phyloP scores from a whole-genome alignment of 2,113 vertebrate species.

The Steatornis caripensis region DNA sequence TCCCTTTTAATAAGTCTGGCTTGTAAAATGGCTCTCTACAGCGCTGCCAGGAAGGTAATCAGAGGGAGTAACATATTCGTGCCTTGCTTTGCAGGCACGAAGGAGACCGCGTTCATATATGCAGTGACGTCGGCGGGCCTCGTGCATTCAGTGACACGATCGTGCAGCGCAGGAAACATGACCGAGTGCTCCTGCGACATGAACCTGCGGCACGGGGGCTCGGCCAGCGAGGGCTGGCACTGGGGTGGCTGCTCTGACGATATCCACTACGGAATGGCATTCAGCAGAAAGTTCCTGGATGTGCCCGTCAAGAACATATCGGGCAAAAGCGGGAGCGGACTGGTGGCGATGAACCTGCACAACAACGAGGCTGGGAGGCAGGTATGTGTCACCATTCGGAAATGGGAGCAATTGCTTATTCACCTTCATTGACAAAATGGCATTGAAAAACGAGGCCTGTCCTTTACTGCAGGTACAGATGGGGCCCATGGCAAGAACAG shows the following conservation, averaged over 20 bases:
- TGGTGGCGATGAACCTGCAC: slow-evolving; percentile 84
- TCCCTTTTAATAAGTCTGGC: not conserved
- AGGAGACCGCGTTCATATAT: slow-evolving; percentile 90
- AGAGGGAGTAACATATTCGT: not conserved
- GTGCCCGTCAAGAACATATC: slow-evolving; percentile 67
- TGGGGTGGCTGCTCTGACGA: slow-evolving; percentile 97
- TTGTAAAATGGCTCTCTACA: not conserved
- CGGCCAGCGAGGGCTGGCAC: slow-evolving; percentile 84
- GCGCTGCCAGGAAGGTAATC: not conserved
- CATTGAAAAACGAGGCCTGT: not conserved
- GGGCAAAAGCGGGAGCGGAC: slow-evolving; percentile 47
- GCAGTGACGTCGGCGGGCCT: slow-evolving; percentile 89
- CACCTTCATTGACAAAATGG: rapidly evolving
- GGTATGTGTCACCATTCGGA: slow-evolving; percentile 70
- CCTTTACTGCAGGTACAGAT: not conserved
- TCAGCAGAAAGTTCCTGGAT: slow-evolving; percentile 94
- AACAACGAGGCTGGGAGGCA: slow-evolving; percentile 93
- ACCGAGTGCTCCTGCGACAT: slow-evolving; percentile 90
- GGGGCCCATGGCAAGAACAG: not conserved
- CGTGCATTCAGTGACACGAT: slow-evolving; percentile 87
- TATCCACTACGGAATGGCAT: slow-evolving; percentile 86
- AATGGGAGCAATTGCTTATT: not conserved
- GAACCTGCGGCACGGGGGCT: slow-evolving; percentile 75
- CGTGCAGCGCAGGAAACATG: slow-evolving; percentile 90
- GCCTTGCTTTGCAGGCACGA: slow-evolving; percentile 82